Percentiles rank a stretch among this genome's conserved stretches.
phyloP scores from a whole-genome alignment of 1,140 invertebrate genomes.

The Scaptomyza graminum region DNA sequence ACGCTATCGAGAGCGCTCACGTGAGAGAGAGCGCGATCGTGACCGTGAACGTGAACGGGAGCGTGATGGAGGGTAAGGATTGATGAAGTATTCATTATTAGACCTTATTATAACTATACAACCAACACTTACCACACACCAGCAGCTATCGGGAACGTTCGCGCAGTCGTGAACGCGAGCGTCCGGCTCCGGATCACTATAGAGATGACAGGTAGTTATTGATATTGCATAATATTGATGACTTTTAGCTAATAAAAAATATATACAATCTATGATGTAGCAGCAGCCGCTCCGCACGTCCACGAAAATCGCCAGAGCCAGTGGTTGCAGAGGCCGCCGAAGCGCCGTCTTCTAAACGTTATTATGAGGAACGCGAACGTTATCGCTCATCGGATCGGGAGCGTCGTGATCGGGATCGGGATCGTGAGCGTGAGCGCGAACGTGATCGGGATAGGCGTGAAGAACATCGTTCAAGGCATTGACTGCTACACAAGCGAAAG shows the following conservation, averaged over 20 bases:
- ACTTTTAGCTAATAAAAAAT: conserved; percentile 3
- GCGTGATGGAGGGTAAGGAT: conserved; percentile 85
- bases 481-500: conserved; percentile 68
- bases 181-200: conserved; percentile 86
- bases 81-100: not conserved
- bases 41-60: conserved; percentile 89
- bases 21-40: conserved; percentile 88
- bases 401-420: conserved; percentile 87
- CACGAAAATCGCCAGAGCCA: conserved; percentile 86
- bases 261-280: conserved; percentile 54
- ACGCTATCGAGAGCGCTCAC: conserved; percentile 88
- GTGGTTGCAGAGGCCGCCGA: conserved; percentile 85
- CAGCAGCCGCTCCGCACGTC: conserved; percentile 86
- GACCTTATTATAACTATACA: not conserved
- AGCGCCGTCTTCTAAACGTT: conserved; percentile 85
- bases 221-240: not conserved
- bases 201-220: conserved; percentile 90
- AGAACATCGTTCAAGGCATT: conserved; percentile 89
- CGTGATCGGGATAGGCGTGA: conserved; percentile 88
- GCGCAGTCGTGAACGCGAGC: conserved; percentile 86
- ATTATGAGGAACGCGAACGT: conserved; percentile 91
- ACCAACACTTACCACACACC: not conserved
- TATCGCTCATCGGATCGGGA: conserved; percentile 90
- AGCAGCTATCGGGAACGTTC: conserved; percentile 85
- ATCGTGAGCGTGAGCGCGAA: conserved; percentile 87